Base-by-base conservation (phyloP, 2,888 invertebrate genomes). In the Chymomyza procnemis region DNA sequence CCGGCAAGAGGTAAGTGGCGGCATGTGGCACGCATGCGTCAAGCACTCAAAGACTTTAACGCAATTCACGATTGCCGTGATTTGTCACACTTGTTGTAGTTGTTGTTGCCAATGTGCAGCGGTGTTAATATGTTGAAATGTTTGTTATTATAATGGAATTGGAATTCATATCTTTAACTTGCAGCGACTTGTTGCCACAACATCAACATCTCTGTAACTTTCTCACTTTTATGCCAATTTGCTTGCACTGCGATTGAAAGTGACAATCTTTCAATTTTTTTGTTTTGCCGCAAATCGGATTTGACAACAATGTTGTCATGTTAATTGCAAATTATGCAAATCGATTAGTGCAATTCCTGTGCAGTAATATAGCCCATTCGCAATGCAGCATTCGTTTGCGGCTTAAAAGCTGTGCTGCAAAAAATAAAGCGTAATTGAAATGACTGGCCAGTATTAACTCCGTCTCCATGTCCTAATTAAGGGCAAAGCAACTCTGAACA, bases 21-120 rank as follows among this genome's bases (percentile, higher is more conserved):
- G 50, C 50, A 18, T 19, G 50, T 50, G 50, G 18, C 50, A 69
- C 61, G 69, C 76, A 72, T 67, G 77, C 83, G 73, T 73, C 71
- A 66, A 47, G 2, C 14, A 4, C 47, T 14, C 46, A 60, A 48
- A 30, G 50, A 50, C 4, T 12, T 12, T 52, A 19, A 26, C 52
- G 52, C 26, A 18, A 48, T 56, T 57, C 64, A 63, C 60, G 71
- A 47, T 56, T 52, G 26, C 6, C 26, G 61, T 71, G 64, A 74
- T 77, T 84, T 69, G 75, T 65, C 67, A 78, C 78, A 74, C 75
- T 73, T 79, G 85, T 78, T 80, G 64, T 26, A 6, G 26, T 73
- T 79, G 85, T 78, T 80, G 64, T 26, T 26, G 26, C 71, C 72
- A 77, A 78, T 76, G 69, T n/a, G n/a, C n/a, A n/a, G 55, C 70